Conservation (phyloP, 2,888 invertebrate species). For the Amphipyra berbera region DNA sequence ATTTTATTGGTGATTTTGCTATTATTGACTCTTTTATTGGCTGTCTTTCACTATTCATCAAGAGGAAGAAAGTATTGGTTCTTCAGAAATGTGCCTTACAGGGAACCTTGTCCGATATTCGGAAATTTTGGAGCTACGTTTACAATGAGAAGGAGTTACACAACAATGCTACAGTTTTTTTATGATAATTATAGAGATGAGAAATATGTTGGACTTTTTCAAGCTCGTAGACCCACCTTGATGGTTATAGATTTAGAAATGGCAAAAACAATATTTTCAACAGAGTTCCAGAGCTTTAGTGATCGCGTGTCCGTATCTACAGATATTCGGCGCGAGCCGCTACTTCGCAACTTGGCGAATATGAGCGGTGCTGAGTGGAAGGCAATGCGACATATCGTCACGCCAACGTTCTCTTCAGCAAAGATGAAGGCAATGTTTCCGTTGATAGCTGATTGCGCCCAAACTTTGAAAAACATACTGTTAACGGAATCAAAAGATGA, state of each 20-base stretch:
- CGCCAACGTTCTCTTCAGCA: slow-evolving; percentile 86
- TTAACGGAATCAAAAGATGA: slow-evolving; percentile 69
- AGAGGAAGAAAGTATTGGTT: slow-evolving; percentile 85
- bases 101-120: slow-evolving; percentile 85
- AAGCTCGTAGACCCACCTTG: slow-evolving; percentile 83
- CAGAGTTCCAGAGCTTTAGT: slow-evolving; percentile 79
- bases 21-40: slow-evolving; percentile 69
- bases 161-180: slow-evolving; percentile 79
- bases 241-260: slow-evolving; percentile 82
- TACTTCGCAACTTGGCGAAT: slow-evolving; percentile 83
- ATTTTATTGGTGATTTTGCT: slow-evolving; percentile 72
- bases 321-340: slow-evolving; percentile 83
- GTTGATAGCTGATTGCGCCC: slow-evolving; percentile 80
- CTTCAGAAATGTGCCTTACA: slow-evolving; percentile 80
- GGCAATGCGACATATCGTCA: slow-evolving; percentile 83
- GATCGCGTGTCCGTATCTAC: slow-evolving; percentile 83
- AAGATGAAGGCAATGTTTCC: slow-evolving; percentile 89
- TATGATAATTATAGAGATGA: slow-evolving; percentile 76
- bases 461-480: slow-evolving; percentile 73
- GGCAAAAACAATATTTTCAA: slow-evolving; percentile 79
- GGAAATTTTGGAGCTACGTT: slow-evolving; percentile 87
- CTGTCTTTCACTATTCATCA: slow-evolving; percentile 78
- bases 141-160: slow-evolving; percentile 80
- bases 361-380: slow-evolving; percentile 87
- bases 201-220: slow-evolving; percentile 84